phyloP scores from a whole-genome alignment of 1,140 invertebrate species.

The Zaprionus vittiger region DNA sequence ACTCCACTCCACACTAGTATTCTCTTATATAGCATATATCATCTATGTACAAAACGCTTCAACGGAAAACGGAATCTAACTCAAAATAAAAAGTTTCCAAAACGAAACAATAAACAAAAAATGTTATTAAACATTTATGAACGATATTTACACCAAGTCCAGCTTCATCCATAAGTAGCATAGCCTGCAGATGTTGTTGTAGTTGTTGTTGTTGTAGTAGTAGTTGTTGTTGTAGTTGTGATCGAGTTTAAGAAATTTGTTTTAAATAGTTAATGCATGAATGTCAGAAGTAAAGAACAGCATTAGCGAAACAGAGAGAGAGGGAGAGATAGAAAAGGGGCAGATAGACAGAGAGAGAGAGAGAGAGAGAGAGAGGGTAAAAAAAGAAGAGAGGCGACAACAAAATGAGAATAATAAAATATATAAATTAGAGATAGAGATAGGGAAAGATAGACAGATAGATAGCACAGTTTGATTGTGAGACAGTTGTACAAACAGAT shows the following conservation, averaged over 20 bases:
- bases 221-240: conserved; percentile 65
- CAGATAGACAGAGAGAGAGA: conserved; percentile 42
- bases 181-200: conserved; percentile 87
- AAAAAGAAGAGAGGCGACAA: conserved; percentile 29
- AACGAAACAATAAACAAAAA: conserved; percentile 46
- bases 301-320: conserved; percentile 43
- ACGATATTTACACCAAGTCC: conserved; percentile 93
- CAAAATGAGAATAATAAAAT: conserved; percentile 16
- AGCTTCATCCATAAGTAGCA: conserved; percentile 95
- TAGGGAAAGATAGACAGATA: conserved; percentile 33
- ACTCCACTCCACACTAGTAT: conserved; percentile 27
- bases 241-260: conserved; percentile 67
- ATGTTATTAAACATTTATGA: conserved; percentile 67
- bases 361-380: background rate
- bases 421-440: conserved; percentile 25
- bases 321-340: conserved; percentile 37
- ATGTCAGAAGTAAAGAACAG: conserved; percentile 59
- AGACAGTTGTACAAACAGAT: conserved; percentile 24
- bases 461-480: conserved; percentile 8
- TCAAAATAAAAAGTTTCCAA: conserved; percentile 31
- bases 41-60: conserved; percentile 39
- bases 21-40: conserved; percentile 13
- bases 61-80: conserved; percentile 10
- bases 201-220: conserved; percentile 43
- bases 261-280: conserved; percentile 74